A percentile compares a stretch with the other conserved stretches of the same genome.
These are phyloP conservation scores for Perca fluviatilis DNA, from an alignment of 2,113 vertebrate genomes.

Conservation along the genomic window DNA sequence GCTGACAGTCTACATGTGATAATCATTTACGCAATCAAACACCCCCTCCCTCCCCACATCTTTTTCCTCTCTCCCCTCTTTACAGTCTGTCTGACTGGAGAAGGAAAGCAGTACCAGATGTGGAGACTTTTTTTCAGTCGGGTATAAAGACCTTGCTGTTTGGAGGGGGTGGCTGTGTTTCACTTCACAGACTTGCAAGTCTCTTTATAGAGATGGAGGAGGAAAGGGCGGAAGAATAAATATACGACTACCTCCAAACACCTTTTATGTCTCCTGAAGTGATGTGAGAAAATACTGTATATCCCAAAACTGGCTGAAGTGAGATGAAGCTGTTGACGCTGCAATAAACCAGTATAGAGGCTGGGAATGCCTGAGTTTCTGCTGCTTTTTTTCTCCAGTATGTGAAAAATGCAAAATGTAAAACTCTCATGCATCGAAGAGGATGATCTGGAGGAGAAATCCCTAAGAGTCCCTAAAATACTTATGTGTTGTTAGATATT, in stretches of 20 bases:
- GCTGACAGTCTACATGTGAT: constrained; percentile 42
- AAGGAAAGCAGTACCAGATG: constrained; percentile 81
- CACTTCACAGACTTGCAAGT: constrained; percentile 76
- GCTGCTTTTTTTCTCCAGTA: constrained; percentile 5
- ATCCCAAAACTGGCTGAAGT: constrained; percentile 33
- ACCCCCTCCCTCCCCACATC: constrained; percentile 43
- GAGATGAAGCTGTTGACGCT: constrained; percentile 15
- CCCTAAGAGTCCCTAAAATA: not conserved
- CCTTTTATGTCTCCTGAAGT: constrained; percentile 66
- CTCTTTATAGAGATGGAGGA: constrained; percentile 70
- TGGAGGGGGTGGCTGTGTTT: constrained; percentile 58
- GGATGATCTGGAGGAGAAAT: not conserved
- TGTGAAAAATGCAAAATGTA: not conserved
- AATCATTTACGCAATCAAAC: constrained; percentile 40
- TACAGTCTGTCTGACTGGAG: constrained; percentile 65
- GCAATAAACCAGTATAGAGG: constrained; percentile 10
- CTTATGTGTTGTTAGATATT: not conserved
- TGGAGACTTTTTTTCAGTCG: constrained; percentile 47
- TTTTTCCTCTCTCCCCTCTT: constrained; percentile 37
- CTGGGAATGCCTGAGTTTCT: constrained; percentile 3
- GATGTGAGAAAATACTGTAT: constrained; percentile 65
- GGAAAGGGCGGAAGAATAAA: constrained; percentile 69
- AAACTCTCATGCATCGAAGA: not conserved
- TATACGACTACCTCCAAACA: constrained; percentile 55
- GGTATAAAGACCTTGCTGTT: constrained; percentile 77